Evolutionary conservation across 1,140 invertebrate species (phyloP).

Genomic region (Drosophila suzukii): DNA sequence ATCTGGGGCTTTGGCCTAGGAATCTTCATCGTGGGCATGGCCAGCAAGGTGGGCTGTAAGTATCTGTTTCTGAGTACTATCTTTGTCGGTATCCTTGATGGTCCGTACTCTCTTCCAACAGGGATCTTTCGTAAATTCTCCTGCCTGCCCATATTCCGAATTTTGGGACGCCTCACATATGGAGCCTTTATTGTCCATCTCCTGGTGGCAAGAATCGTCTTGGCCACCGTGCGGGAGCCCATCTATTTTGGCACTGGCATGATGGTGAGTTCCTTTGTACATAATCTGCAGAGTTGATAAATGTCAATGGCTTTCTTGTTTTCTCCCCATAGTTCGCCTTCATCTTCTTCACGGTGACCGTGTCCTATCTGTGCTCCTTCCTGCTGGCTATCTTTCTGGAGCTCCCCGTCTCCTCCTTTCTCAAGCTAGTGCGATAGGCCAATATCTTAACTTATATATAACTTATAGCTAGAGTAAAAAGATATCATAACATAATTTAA

Average conservation of each 20-base stretch:
- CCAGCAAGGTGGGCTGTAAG: conserved; percentile 77
- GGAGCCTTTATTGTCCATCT: conserved; percentile 79
- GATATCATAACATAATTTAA: conserved; percentile 50
- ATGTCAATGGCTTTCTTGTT: background rate
- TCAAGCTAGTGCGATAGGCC: conserved; percentile 85
- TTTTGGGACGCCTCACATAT: conserved; percentile 77
- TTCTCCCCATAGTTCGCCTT: conserved; percentile 60
- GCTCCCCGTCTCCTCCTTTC: conserved; percentile 84
- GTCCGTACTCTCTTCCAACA: conserved; percentile 1
- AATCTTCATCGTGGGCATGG: conserved; percentile 70
- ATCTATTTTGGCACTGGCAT: conserved; percentile 73
- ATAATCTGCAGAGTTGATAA: background rate
- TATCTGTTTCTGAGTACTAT: background rate
- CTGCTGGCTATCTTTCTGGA: conserved; percentile 83
- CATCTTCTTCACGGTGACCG: conserved; percentile 70
- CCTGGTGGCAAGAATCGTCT: conserved; percentile 60
- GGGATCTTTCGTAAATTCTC: conserved; percentile 75
- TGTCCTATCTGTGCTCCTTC: conserved; percentile 75
- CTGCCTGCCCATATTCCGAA: conserved; percentile 74
- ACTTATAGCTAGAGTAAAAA: conserved; percentile 13
- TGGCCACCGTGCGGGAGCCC: conserved; percentile 74
- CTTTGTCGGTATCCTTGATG: background rate
- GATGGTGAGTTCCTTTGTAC: conserved; percentile 43
- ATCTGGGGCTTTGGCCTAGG: conserved; percentile 70
- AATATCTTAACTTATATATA: conserved; percentile 10